Evolutionary conservation across 2,888 invertebrate species (phyloP), one percentile per base, ranked within the genome.

Genomic region (Pammene aurita): DNA sequence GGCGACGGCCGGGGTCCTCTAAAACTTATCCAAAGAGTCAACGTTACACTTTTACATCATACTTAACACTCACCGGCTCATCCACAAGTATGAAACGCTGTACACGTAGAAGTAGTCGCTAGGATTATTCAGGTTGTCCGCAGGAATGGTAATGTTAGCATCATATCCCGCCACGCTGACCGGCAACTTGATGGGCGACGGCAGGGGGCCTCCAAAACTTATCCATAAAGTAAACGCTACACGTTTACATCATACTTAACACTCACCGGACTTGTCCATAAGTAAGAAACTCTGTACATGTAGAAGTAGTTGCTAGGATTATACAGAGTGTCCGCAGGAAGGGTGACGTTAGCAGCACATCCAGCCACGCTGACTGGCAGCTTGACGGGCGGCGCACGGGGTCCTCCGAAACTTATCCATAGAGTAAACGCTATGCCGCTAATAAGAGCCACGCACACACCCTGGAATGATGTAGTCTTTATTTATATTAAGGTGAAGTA

Each of bases 321-420:
- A 0, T 71, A 42, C 0, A 68, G 41, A 0, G 41, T 2, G 5
- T 72, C 67, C 0, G 67, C 52, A 0, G 81, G 72, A 10, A 81
- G 14, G 0, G 89, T 87, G 5, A 85, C 74, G 67, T 90, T 90
- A 16, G 55, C 66, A 0, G 76, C 75, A 70, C 96, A 96, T 44
- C 94, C 94, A 5, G 92, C 93, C 0, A 90, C 93, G 13, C 93
- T 93, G 52, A 95, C 89, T 0, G 95, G 94, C 52, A 96, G 80
- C 58, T 86, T 90, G 7, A 85, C 84, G 0, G 94, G 81, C 0
- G 92, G 84, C 0, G 96, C 96, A 75, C 95, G 95, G 0, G 97
- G 95, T 5, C 95, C 94, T 0, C 97, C 97, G 82, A 98, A 96
- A 62, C 96, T 97, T 74, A 97, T 95, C 96, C 97, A 97, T 55